phyloP scores from a whole-genome alignment of 2,888 invertebrate species.

The Flexamia atlantica region DNA sequence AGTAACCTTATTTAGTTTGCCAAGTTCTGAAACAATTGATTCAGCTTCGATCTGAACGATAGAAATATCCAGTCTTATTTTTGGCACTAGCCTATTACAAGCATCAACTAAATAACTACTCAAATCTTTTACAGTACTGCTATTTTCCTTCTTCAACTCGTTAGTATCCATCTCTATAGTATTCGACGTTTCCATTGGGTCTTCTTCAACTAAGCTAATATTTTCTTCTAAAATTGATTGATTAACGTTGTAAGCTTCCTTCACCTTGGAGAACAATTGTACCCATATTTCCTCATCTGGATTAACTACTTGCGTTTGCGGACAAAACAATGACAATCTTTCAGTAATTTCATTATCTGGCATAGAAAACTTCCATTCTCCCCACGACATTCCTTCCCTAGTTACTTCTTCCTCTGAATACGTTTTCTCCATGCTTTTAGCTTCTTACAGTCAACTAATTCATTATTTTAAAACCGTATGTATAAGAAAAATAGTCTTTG shows the following conservation, averaged over 20 bases:
- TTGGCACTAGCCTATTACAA: constrained; percentile 3
- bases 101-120: not conserved
- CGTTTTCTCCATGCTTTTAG: not conserved
- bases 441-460: no score
- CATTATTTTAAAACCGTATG: no score
- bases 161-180: not conserved
- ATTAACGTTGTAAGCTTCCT: not conserved
- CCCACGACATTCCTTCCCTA: not conserved
- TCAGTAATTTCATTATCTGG: not conserved
- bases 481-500: no score
- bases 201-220: not conserved
- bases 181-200: not conserved
- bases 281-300: not conserved
- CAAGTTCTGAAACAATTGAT: not conserved
- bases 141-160: not conserved
- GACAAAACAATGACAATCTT: not conserved
- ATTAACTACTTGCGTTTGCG: not conserved
- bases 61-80: not conserved
- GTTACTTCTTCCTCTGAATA: constrained; percentile 13
- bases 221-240: not conserved
- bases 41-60: not conserved
- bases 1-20: not conserved
- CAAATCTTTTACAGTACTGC: not conserved
- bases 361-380: constrained; percentile 42
- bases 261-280: not conserved